These are phyloP conservation scores for Microchirus variegatus DNA, from an alignment of 2,797 vertebrate genomes.

Conservation along the genomic window DNA sequence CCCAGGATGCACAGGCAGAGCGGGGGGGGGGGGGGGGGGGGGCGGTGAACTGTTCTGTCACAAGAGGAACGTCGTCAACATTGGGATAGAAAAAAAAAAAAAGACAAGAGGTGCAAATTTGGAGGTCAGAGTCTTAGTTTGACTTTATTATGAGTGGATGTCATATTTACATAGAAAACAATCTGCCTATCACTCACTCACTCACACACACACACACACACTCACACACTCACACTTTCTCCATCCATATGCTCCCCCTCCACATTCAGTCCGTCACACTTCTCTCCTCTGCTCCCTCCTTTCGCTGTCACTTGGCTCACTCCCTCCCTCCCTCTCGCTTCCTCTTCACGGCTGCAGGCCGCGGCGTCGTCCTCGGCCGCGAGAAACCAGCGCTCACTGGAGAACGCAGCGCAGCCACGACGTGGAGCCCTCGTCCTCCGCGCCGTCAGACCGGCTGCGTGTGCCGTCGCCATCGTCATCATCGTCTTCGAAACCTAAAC, in stretches of 20 bases:
- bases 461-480: slow-evolving; percentile 33
- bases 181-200: slow-evolving; percentile 60
- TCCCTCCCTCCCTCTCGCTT: slow-evolving; percentile 57
- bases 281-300: slow-evolving; percentile 49
- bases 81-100: slow-evolving; percentile 24
- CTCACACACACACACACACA: slow-evolving; percentile 32
- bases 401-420: slow-evolving; percentile 80
- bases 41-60: slow-evolving; percentile 56
- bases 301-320: slow-evolving; percentile 35
- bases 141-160: slow-evolving; percentile 78
- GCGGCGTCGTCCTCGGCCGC: slow-evolving; percentile 56
- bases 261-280: slow-evolving; percentile 67
- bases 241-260: slow-evolving; percentile 57
- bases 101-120: slow-evolving; percentile 60
- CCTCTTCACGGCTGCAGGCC: slow-evolving; percentile 62
- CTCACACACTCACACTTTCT: slow-evolving; percentile 24
- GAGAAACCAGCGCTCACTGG: slow-evolving; percentile 76
- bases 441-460: slow-evolving; percentile 33
- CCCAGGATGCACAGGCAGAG: slow-evolving; percentile 45
- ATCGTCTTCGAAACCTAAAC: slow-evolving; percentile 63
- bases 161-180: slow-evolving; percentile 79
- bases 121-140: slow-evolving; percentile 59
- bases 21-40: too few relatives aligned
- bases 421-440: slow-evolving; percentile 46
- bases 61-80: slow-evolving; percentile 44